Base-by-base conservation (phyloP, 1,140 invertebrate species). In the Rhopalosiphum padi region DNA sequence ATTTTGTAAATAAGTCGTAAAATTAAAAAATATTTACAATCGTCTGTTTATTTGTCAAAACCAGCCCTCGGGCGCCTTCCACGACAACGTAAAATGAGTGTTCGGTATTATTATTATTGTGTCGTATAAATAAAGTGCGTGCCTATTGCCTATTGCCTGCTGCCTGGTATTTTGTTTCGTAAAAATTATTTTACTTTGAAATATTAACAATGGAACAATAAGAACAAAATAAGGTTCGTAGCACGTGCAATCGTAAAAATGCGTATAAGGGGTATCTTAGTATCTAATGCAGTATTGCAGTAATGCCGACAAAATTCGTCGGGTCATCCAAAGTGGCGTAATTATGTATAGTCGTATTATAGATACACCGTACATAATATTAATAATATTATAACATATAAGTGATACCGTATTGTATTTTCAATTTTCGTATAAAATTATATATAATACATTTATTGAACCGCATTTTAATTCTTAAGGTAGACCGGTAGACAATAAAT, bases 181-280 rank as follows among this genome's bases (percentile, higher is more conserved):
- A 2, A 46, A 30, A 30, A 86, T 46, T 15, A n/a, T 30, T 46
- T 30, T 15, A 15, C 11, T 46, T 86, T 46, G 15, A 46, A 46
- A 48, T 86, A 86, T n/a, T 46, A 86, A 86, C 43, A 86, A 86
- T 86, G 85, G n/a, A 46, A 86, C 85, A 46, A 86, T 86, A 46
- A 85, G 9, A 85, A 83, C 4, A 37, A 83, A 83, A 23, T 83
- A 41, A 41, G 41, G 82, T 83, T 9, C 82, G 15, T 77, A 21
- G 60, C 60, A 77, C 30, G 60, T 77, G 30, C 37, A 23, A 83
- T 83, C 37, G 7, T 37, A 41, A 83, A 35, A 41, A 23, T 41
- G 22, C 23, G 35, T 37, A 23, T 9, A 37, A 5, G 77, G 77
- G 7, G 5, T 82, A 46, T 46, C 46, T 46, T 21, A 51, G 5